Evolutionary conservation across 2,888 invertebrate species (phyloP).

Genomic region (Boloria euphrosyne): DNA sequence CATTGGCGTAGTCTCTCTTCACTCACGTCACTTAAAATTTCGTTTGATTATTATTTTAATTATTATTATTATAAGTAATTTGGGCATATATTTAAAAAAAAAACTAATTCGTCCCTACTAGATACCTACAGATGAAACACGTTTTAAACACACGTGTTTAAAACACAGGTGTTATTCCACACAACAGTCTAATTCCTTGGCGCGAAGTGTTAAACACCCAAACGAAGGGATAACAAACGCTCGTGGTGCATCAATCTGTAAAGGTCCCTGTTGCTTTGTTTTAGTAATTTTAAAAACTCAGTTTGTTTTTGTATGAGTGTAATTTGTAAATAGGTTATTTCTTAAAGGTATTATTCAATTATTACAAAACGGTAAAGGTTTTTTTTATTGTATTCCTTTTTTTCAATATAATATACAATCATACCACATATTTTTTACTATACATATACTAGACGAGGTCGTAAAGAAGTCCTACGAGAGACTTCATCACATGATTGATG

Average conservation of each 20-base stretch:
- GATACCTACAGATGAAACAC: slow-evolving; percentile 39
- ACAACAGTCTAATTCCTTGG: slow-evolving; percentile 52
- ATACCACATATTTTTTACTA: background rate
- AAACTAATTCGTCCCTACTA: background rate
- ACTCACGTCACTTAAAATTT: too few species aligned
- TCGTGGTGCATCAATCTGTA: slow-evolving; percentile 24
- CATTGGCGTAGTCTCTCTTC: too few species aligned
- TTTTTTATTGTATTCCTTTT: too few species aligned
- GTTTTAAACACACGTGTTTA: too few species aligned
- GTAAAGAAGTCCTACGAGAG: background rate
- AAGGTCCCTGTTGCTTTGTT: background rate
- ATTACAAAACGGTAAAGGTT: too few species aligned
- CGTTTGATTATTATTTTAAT: too few species aligned
- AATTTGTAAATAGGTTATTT: background rate
- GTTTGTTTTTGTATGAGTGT: background rate
- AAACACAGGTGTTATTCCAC: slow-evolving; percentile 55
- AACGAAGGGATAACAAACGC: slow-evolving; percentile 26
- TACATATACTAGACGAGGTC: background rate
- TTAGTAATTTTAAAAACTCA: slow-evolving; percentile 4
- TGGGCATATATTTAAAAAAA: background rate
- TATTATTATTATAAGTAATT: too few species aligned
- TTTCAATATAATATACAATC: too few species aligned
- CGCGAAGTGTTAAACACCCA: slow-evolving; percentile 59
- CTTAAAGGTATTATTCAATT: too few species aligned
- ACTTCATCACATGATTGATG: slow-evolving; percentile 1